Evolutionary conservation across 2,797 vertebrate genomes (phyloP), one percentile per base, ranked within the genome.

Genomic region (Florisuga fusca): DNA sequence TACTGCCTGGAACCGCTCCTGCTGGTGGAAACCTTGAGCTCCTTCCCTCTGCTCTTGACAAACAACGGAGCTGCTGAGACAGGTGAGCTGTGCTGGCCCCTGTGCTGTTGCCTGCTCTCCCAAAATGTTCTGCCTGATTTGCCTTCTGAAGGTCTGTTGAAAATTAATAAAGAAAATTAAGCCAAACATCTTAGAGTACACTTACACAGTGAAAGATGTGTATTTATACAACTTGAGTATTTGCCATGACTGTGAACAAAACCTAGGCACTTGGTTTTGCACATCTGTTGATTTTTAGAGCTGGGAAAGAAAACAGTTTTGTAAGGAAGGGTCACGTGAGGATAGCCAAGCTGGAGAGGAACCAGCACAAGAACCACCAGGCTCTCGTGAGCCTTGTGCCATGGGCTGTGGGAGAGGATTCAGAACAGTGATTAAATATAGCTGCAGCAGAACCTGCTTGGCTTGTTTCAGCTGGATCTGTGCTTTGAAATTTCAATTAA

Each of bases 371-470:
- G 67, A 46, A 27, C 55, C 26, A 7, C 62, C 2, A 4, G 15
- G 73, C 51, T 89, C 76, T 57, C 5, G 14, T 0, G 3, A 79
- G 77, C 72, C 72, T 41, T 16, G 41, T 76, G 69, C 91, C 55
- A 75, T 10, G 5, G 87, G 71, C 92, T 88, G 71, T 27, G 72
- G 23, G 79, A 73, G 57, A 64, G 36, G 36, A 69, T 75, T 91
- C 69, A 57, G 64, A 93, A 18, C 23, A 41, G 55, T 7, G 22
- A 79, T 94, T 77, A 94, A 92, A 89, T 43, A 63, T 31, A 90
- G 87, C n/a, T 91, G 82, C 27, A 15, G 89, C 82, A 88, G 58
- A 95, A 95, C 95, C 63, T 79, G 95, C 89, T 79, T 17, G 59
- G 82, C 92, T 83, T 43, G 91, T 87, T 92, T 90, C 84, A 77